Evolutionary conservation across 2,888 invertebrate genomes (phyloP), one percentile per base, ranked within the genome.

Genomic region (Hyppa rectilinea): DNA sequence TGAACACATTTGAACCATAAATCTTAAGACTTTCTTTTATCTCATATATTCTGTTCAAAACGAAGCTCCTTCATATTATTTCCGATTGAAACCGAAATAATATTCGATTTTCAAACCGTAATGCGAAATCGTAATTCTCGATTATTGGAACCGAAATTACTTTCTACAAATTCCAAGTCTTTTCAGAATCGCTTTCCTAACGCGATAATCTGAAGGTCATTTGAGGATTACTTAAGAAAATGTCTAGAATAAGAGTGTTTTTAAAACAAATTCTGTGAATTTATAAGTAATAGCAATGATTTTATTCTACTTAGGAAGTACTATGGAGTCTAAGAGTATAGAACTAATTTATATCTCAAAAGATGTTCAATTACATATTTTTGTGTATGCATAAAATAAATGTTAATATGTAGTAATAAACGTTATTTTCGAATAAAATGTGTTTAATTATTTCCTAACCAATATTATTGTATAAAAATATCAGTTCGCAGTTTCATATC

Each of bases 371-470:
- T 87, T 76, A 80, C 71, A 79, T 82, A 78, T 82, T 83, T 83
- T 79, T 79, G 77, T 87, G 83, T 85, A 78, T 77, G 74, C 77
- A 81, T 84, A 74, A 78, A 80, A 73, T 87, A 75, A 83, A 85
- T 87, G 83, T 85, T 71, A n/a, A n/a, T n/a, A 80, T 68, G 82
- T 84, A 86, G 84, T 85, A 79, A 79, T 82, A 87, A 85, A 84
- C 43, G 61, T 76, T 82, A 85, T 85, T 85, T 83, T 78, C 60
- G 61, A 83, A 78, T 45, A 29, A 62, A 40, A 23, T 45, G 36
- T 58, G 40, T 80, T 75, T 71, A 10, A n/a, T 55, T 52, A 36
- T 20, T 40, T 29, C 6, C 0, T 34, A 12, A 20, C n/a, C n/a
- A n/a, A n/a, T n/a, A n/a, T n/a, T n/a, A n/a, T 26, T 14, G 2